Conservation (phyloP, 1,140 invertebrate species). For the Rhyacophila brunnea region DNA sequence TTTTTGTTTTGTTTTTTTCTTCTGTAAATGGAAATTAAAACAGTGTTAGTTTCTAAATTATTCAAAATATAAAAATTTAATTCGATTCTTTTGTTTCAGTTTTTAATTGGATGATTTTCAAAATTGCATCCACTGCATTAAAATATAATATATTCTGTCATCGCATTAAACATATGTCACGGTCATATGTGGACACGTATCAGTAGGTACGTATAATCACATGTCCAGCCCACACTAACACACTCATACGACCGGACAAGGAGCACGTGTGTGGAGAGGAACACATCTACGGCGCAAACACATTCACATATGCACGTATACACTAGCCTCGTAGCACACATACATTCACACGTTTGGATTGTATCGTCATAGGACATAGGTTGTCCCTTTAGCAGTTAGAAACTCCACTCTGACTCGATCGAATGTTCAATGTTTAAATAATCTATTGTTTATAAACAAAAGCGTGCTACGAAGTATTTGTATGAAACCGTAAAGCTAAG, state of each 20-base stretch:
- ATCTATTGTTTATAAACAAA: too few species aligned
- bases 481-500: too few species aligned
- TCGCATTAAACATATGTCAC: too few species aligned
- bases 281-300: not conserved
- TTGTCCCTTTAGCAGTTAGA: slow-evolving; percentile 13
- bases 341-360: not conserved
- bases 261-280: slow-evolving; percentile 5
- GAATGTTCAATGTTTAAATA: slow-evolving; percentile 10
- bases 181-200: too few species aligned
- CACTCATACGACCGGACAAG: not conserved
- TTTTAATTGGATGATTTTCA: not conserved
- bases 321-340: not conserved
- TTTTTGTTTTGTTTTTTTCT: too few species aligned
- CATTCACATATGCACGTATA: slow-evolving; percentile 10
- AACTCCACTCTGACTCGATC: slow-evolving; percentile 11
- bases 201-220: not conserved
- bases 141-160: too few species aligned
- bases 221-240: slow-evolving; percentile 2
- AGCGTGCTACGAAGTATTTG: too few species aligned
- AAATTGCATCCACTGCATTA: not conserved
- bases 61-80: too few species aligned
- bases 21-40: too few species aligned
- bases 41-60: too few species aligned
- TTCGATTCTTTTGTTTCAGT: too few species aligned
- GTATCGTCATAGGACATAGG: not conserved